These are phyloP conservation scores for Lordiphosa fenestrarum DNA, from an alignment of 2,888 invertebrate species.

Conservation along the genomic window DNA sequence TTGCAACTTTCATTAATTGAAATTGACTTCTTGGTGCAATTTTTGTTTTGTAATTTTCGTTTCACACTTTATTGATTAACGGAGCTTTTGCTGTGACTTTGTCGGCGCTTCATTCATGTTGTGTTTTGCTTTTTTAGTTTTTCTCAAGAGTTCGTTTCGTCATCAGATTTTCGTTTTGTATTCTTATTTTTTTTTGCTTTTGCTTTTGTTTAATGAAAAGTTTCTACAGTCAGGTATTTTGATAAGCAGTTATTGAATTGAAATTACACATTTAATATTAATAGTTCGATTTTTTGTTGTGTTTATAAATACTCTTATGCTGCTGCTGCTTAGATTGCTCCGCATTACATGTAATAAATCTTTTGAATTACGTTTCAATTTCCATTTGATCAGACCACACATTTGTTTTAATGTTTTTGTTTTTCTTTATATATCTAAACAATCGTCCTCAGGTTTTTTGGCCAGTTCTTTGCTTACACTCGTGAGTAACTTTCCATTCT, in stretches of 20 bases:
- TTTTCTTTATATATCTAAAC: slow-evolving; percentile 12
- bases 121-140: slow-evolving; percentile 23
- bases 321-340: slow-evolving; percentile 54
- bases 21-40: background rate
- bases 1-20: too few relatives aligned
- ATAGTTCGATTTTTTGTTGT: slow-evolving; percentile 34
- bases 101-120: slow-evolving; percentile 45
- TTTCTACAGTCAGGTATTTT: slow-evolving; percentile 79
- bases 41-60: slow-evolving; percentile 27
- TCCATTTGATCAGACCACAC: slow-evolving; percentile 38
- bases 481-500: slow-evolving; percentile 22
- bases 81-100: slow-evolving; percentile 41
- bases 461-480: slow-evolving; percentile 29
- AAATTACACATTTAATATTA: slow-evolving; percentile 66
- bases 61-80: slow-evolving; percentile 48
- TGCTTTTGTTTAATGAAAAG: slow-evolving; percentile 63
- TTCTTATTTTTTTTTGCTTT: slow-evolving; percentile 26
- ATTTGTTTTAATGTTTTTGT: slow-evolving; percentile 17
- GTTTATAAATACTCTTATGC: slow-evolving; percentile 46
- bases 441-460: slow-evolving; percentile 35
- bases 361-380: slow-evolving; percentile 38
- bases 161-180: slow-evolving; percentile 31
- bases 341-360: slow-evolving; percentile 49
- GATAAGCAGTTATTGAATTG: slow-evolving; percentile 77
- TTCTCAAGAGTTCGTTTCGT: slow-evolving; percentile 35